A percentile compares a stretch with the other conserved stretches of the same genome.
Conservation (phyloP, 2,797 vertebrate species). For the Yasuhikotakia modesta region DNA sequence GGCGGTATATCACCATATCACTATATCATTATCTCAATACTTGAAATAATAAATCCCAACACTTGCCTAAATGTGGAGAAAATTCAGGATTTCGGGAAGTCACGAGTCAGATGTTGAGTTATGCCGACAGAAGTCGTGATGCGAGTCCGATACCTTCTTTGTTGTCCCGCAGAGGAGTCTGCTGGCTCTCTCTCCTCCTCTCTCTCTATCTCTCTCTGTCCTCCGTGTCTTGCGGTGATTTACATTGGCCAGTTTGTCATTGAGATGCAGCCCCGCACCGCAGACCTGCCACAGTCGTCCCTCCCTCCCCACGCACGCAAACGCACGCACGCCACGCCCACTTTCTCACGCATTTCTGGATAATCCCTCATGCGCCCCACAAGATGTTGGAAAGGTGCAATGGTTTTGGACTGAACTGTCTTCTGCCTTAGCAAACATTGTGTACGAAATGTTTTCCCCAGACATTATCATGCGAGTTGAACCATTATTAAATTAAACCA, state of each 20-base stretch:
- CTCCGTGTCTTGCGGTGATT: constrained; percentile 80
- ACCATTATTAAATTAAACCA: no score
- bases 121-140: constrained; percentile 40
- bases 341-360: constrained; percentile 21
- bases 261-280: constrained; percentile 78
- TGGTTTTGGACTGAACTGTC: not conserved
- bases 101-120: constrained; percentile 31
- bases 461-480: no score
- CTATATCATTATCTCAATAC: no score
- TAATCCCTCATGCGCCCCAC: constrained; percentile 6
- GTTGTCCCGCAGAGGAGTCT: constrained; percentile 67
- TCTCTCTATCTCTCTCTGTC: constrained; percentile 61
- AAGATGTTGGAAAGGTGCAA: not conserved
- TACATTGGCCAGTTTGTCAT: constrained; percentile 79
- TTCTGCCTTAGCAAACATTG: not conserved
- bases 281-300: constrained; percentile 56
- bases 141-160: constrained; percentile 59
- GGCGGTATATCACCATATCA: not conserved
- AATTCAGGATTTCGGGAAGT: not conserved
- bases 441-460: not conserved
- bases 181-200: constrained; percentile 51
- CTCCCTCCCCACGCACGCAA: not conserved
- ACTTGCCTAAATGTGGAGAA: constrained; percentile 34
- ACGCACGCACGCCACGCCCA: not conserved
- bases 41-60: not conserved